phyloP scores from a whole-genome alignment of 1,140 invertebrate species.

The Aphaenogaster ashmeadi region DNA sequence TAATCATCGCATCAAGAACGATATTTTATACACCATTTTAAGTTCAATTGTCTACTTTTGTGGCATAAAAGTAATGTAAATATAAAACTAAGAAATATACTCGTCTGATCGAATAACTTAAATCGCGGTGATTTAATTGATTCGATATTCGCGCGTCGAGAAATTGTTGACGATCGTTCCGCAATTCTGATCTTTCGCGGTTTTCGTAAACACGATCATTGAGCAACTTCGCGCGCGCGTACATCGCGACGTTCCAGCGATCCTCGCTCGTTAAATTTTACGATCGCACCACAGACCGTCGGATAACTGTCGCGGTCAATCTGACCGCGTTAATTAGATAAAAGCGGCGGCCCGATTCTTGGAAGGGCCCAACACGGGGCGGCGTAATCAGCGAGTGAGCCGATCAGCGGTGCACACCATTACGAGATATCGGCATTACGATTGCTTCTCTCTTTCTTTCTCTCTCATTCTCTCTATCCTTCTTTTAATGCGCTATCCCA shows the following conservation, averaged over 20 bases:
- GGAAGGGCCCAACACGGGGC: slow-evolving; percentile 70
- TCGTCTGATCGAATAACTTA: background rate
- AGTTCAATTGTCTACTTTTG: background rate
- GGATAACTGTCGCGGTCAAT: slow-evolving; percentile 45
- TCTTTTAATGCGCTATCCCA: slow-evolving; percentile 43
- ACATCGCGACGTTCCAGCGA: slow-evolving; percentile 46
- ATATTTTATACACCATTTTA: background rate
- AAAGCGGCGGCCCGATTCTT: slow-evolving; percentile 72
- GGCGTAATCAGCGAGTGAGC: slow-evolving; percentile 63
- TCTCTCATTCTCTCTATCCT: background rate
- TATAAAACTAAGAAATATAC: background rate
- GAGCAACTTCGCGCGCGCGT: slow-evolving; percentile 21
- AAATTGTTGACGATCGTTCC: background rate
- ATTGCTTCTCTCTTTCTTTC: slow-evolving; percentile 12
- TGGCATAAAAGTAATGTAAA: background rate
- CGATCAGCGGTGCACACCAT: slow-evolving; percentile 44
- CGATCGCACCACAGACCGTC: slow-evolving; percentile 61
- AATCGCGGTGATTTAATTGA: background rate
- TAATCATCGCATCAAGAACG: background rate
- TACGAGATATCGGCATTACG: slow-evolving; percentile 63
- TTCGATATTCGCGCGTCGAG: background rate
- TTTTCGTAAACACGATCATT: background rate
- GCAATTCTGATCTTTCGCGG: background rate
- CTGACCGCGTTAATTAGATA: slow-evolving; percentile 78
- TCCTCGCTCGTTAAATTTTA: slow-evolving; percentile 78